Evolutionary conservation across 2,113 vertebrate species (phyloP).

Genomic region (Prunella himalayana): DNA sequence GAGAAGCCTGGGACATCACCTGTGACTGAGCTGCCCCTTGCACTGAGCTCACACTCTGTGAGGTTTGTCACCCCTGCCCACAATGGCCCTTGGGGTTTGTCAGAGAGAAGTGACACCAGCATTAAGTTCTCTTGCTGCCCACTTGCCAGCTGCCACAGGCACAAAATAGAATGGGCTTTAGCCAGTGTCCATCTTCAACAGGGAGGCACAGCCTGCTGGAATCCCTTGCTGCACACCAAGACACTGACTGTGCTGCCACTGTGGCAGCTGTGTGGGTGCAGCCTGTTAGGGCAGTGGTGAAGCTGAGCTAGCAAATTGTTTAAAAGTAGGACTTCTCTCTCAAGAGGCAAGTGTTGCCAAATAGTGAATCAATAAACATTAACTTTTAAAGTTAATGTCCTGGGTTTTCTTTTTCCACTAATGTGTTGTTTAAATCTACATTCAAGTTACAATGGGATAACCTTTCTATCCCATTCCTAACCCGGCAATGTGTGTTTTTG

Average conservation of each 20-base stretch:
- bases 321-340: neutral
- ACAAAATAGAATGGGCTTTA: neutral
- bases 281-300: neutral
- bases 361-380: neutral
- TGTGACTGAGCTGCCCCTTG: neutral
- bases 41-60: neutral
- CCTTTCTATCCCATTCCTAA: neutral
- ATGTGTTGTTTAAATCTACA: neutral
- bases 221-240: neutral
- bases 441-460: too few species aligned
- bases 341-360: neutral
- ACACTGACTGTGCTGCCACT: neutral
- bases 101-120: neutral
- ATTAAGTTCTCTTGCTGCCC: neutral
- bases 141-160: neutral
- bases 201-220: neutral
- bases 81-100: neutral
- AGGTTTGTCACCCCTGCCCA: neutral
- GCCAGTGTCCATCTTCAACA: neutral
- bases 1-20: neutral
- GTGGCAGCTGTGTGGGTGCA: neutral
- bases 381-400: neutral
- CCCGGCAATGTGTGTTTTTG: fast-evolving
- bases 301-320: neutral
- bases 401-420: neutral